Base-by-base conservation (phyloP, 2,797 vertebrate species). In the Chelidonichthys spinosus region DNA sequence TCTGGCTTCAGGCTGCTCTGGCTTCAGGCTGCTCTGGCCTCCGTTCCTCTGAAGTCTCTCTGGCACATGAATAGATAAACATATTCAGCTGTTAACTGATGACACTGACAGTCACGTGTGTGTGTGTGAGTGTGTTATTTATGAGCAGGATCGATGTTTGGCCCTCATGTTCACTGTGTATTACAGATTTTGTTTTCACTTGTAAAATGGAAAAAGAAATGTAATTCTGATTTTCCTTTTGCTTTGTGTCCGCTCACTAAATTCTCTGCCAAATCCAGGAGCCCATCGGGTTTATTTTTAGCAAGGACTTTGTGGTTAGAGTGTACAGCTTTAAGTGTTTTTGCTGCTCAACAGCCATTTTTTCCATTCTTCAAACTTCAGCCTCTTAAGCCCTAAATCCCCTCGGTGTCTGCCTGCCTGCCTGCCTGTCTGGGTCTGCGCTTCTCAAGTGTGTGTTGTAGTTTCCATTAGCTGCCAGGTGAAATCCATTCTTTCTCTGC, bases 271-370 rank as follows among this genome's bases (percentile, higher is more conserved):
- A 88, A 79, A 76, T 79, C 82, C 71, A 66, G 80, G 54, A 58
- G 47, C 70, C 67, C 44, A 36, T 68, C 82, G 81, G 47, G 58
- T 77, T 86, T 88, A 85, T 89, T 86, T 85, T 87, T 86, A 87
- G 84, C 74, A 52, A 4, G 2, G 39, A 72, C 69, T 64, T 53
- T 85, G 65, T 84, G 55, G 68, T 76, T 62, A 3, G 53, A 63
- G 59, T 47, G 52, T 53, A 40, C 39, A 64, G 46, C 61, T 82
- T 56, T 46, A 56, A 74, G 55, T 82, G 53, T 2, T 63, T 69
- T 50, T 2, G 4, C 11, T 25, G 25, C 25, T 25, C 25, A 25
- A 25, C 25, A 62, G 33, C n/a, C 59, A 65, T 89, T 76, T 77
- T 74, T 83, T 25, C 25, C 69, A 80, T 85, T 56, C n/a, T 32